A percentile compares a stretch with the other conserved stretches of the same genome.
phyloP scores from a whole-genome alignment of 2,888 invertebrate genomes.

The Congeria kusceri region DNA sequence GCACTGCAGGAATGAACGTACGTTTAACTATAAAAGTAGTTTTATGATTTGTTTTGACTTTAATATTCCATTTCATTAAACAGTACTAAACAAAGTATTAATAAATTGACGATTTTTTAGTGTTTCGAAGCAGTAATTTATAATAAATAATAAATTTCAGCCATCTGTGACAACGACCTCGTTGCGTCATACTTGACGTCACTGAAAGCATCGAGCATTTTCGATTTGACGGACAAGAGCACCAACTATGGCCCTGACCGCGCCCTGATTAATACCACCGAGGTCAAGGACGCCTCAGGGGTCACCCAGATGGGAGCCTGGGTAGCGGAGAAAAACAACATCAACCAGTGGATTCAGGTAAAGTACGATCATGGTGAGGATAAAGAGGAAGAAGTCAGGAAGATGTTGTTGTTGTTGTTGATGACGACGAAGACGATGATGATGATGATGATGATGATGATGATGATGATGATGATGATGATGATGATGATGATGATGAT shows the following conservation, averaged over 20 bases:
- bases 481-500: conserved; percentile 3
- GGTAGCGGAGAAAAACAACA: conserved; percentile 64
- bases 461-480: conserved; percentile 3
- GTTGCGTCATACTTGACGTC: conserved; percentile 6
- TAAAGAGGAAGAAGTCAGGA: too few relatives aligned
- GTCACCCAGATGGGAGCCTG: conserved; percentile 67
- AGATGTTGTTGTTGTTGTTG: neutral
- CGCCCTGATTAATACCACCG: conserved; percentile 55
- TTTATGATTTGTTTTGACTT: too few relatives aligned
- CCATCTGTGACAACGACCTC: conserved; percentile 58
- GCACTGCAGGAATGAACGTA: too few relatives aligned
- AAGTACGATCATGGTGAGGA: too few relatives aligned
- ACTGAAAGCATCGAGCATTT: conserved; percentile 55
- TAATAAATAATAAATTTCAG: conserved; percentile 14
- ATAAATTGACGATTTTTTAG: neutral
- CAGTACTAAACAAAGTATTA: too few relatives aligned
- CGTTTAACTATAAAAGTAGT: too few relatives aligned
- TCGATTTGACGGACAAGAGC: conserved; percentile 51
- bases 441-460: conserved; percentile 3
- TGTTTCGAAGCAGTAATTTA: neutral
- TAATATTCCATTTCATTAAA: too few relatives aligned
- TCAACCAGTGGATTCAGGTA: conserved; percentile 71
- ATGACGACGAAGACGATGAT: too few relatives aligned
- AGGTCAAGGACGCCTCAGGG: conserved; percentile 61
- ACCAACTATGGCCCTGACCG: conserved; percentile 61